These are phyloP conservation scores for Scylla paramamosain DNA, from an alignment of 1,140 invertebrate species.

Conservation along the genomic window DNA sequence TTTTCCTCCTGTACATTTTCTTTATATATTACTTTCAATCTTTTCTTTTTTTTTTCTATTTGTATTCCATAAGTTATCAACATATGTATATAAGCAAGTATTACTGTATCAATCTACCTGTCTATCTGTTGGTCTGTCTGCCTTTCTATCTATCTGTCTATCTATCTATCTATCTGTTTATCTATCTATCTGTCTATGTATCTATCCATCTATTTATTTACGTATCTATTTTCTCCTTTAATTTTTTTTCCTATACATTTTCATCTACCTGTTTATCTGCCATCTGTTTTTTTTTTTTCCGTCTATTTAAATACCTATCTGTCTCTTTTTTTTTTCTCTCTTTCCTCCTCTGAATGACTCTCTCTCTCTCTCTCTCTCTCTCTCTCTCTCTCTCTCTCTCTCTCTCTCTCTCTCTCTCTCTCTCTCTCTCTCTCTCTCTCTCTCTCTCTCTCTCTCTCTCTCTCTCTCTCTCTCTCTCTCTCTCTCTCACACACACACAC, in stretches of 20 bases:
- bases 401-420: too few relatives aligned
- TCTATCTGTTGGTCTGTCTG: background rate
- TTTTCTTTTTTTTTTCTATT: background rate
- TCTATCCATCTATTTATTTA: background rate
- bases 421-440: too few relatives aligned
- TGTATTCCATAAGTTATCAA: background rate
- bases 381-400: too few relatives aligned
- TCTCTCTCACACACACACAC: background rate
- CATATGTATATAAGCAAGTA: background rate
- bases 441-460: background rate
- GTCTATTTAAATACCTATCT: too few relatives aligned
- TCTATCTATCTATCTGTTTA: background rate
- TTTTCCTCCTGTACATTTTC: background rate
- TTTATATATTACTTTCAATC: background rate
- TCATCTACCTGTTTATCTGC: too few relatives aligned
- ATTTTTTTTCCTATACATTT: too few relatives aligned
- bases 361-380: too few relatives aligned
- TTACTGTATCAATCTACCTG: background rate
- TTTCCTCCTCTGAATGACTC: too few relatives aligned
- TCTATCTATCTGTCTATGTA: background rate
- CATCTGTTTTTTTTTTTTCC: too few relatives aligned
- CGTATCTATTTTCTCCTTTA: too few relatives aligned
- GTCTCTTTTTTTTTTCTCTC: too few relatives aligned
- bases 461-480: background rate
- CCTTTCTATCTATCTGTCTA: background rate